These are phyloP conservation scores for Pantherophis guttatus DNA, from an alignment of 2,113 vertebrate species.

Conservation along the genomic window DNA sequence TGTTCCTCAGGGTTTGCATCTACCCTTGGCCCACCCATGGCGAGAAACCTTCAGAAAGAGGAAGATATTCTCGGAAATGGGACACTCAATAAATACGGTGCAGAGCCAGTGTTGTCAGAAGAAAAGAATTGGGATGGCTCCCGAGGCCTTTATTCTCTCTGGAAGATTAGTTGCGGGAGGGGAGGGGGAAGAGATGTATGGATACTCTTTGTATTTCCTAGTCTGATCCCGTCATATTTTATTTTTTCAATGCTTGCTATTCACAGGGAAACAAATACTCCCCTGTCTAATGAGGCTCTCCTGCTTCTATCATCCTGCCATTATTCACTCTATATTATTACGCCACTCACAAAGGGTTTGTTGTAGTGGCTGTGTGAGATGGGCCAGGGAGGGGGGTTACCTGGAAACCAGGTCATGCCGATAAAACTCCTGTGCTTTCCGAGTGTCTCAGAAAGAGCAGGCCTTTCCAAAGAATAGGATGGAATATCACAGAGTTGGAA, in stretches of 20 bases:
- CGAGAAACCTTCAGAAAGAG: conserved; percentile 5
- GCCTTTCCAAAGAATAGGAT: neutral
- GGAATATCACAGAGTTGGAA: too few species aligned
- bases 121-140: conserved; percentile 36
- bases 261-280: conserved; percentile 49
- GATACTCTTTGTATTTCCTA: conserved; percentile 46
- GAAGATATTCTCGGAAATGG: conserved; percentile 31
- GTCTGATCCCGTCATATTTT: conserved; percentile 39
- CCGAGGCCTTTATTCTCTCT: conserved; percentile 32
- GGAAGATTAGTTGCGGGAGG: conserved; percentile 21
- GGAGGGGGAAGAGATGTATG: conserved; percentile 18
- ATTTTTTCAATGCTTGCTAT: conserved; percentile 45
- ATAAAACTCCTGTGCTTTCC: conserved; percentile 42
- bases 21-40: neutral
- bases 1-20: neutral
- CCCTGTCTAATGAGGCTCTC: conserved; percentile 55
- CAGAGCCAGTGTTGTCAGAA: conserved; percentile 3
- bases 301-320: conserved; percentile 52
- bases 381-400: conserved; percentile 42
- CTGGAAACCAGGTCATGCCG: conserved; percentile 67
- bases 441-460: conserved; percentile 38
- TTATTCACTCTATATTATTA: conserved; percentile 59
- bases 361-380: conserved; percentile 2
- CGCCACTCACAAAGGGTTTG: conserved; percentile 48
- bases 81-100: conserved; percentile 34